Percentiles rank a stretch among this genome's conserved stretches.
Evolutionary conservation across 2,113 vertebrate species (phyloP).

Genomic region (Pitta sordida): DNA sequence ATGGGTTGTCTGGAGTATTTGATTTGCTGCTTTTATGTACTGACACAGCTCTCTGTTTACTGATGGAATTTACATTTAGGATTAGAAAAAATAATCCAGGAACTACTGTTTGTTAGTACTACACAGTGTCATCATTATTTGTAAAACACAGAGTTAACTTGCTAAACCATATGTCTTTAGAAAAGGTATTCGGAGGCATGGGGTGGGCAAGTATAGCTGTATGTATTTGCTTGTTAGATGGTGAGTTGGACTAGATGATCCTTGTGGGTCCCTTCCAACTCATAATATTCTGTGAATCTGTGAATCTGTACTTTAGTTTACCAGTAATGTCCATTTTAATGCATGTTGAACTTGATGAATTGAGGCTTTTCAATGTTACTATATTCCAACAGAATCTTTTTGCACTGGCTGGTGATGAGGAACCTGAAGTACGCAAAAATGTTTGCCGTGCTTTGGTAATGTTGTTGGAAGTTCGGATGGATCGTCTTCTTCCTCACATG

Average conservation of each 20-base stretch:
- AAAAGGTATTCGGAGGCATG: not conserved
- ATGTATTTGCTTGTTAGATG: not conserved
- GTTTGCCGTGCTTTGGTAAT: constrained; percentile 88
- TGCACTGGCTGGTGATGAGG: constrained; percentile 93
- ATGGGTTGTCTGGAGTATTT: not conserved
- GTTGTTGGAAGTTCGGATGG: constrained; percentile 95
- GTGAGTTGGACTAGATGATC: no score
- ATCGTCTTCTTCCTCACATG: constrained; percentile 95
- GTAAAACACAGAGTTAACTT: not conserved
- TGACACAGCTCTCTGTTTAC: not conserved
- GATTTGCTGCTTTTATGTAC: not conserved
- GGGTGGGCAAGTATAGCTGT: not conserved
- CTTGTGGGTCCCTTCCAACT: no score
- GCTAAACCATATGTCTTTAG: not conserved
- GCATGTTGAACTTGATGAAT: not conserved
- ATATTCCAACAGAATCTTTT: constrained; percentile 86
- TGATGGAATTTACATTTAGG: not conserved
- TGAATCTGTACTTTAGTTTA: not conserved
- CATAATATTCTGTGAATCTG: no score
- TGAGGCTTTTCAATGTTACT: not conserved
- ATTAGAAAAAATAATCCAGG: not conserved
- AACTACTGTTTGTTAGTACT: not conserved
- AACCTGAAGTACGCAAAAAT: constrained; percentile 73
- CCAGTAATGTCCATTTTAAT: not conserved
- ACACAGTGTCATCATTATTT: not conserved